Evolutionary conservation across 1,140 invertebrate species (phyloP), one percentile per base, ranked within the genome.

Genomic region (Drosophila lacertosa): DNA sequence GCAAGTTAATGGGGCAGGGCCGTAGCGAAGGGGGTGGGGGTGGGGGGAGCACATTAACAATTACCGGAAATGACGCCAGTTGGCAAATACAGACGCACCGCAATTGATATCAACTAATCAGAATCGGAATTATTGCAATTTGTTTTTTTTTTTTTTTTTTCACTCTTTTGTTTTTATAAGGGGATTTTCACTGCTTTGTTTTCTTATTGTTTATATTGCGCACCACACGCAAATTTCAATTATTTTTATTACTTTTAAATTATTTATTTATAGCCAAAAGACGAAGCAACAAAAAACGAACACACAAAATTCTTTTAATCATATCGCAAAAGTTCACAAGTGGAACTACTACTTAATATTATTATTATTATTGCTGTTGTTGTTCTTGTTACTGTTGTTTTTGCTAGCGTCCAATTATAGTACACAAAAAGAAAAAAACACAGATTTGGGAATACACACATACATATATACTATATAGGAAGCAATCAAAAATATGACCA

Each of bases 31-130:
- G 66, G n/a, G 33, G n/a, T 24, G 2, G n/a, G 16, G 7, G 35
- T 22, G 40, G n/a, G 15, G 24, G 16, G 32, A 55, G 26, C 6
- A 58, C 39, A 6, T 10, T n/a, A 9, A 15, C 6, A 5, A n/a
- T 13, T 74, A 81, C 69, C 81, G 81, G 81, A 86, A 88, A 86
- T 88, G 81, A 77, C 81, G 81, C 33, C 68, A 81, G 68, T 74
- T 45, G 63, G 40, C 44, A 47, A 47, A 47, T 59, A 29, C 26
- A 35, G 44, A 2, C 44, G 40, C 29, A 20, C n/a, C 22, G n/a
- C 48, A 40, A 32, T 75, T 82, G 79, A 82, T 83, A 78, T 16
- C 40, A 53, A 66, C 40, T 82, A 82, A 78, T 83, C 74, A 82
- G 69, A 66, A 47, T 58, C 57, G 64, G 50, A 69, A 47, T 60